Evolutionary conservation across 2,113 vertebrate species (phyloP).

Genomic region (Platycercus adscitus): DNA sequence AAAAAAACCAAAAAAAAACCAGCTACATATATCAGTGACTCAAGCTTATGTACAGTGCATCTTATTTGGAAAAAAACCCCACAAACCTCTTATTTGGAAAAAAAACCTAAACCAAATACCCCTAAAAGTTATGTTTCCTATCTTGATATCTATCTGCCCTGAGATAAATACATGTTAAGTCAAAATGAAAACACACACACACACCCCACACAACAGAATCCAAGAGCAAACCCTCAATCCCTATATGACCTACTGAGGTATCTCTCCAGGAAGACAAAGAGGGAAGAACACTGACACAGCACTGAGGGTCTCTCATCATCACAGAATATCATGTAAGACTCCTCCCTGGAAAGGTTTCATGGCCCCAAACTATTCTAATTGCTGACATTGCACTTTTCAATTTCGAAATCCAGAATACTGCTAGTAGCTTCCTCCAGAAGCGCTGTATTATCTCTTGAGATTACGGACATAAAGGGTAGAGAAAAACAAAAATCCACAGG

Average conservation of each 20-base stretch:
- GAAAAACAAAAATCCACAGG: not conserved
- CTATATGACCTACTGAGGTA: not conserved
- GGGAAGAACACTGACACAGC: not conserved
- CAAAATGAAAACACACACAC: not conserved
- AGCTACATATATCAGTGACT: not conserved
- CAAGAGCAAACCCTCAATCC: not conserved
- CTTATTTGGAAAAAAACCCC: not conserved
- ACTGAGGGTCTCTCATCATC: not conserved
- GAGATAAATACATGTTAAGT: not conserved
- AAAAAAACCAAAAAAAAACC: too few species aligned
- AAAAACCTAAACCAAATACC: not conserved
- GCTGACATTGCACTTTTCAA: not conserved
- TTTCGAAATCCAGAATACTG: not conserved
- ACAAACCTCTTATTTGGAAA: not conserved
- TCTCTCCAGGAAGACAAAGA: not conserved
- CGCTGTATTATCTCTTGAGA: not conserved
- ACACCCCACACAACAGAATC: not conserved
- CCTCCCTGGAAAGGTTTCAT: not conserved
- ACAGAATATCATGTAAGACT: not conserved
- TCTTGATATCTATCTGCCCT: not conserved
- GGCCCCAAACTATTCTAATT: not conserved
- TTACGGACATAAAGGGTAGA: not conserved
- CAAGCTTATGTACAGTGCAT: not conserved
- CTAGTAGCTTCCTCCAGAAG: not conserved
- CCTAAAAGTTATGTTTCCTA: not conserved